Evolutionary conservation across 2,113 vertebrate species (phyloP).

Genomic region (Apteryx mantelli): DNA sequence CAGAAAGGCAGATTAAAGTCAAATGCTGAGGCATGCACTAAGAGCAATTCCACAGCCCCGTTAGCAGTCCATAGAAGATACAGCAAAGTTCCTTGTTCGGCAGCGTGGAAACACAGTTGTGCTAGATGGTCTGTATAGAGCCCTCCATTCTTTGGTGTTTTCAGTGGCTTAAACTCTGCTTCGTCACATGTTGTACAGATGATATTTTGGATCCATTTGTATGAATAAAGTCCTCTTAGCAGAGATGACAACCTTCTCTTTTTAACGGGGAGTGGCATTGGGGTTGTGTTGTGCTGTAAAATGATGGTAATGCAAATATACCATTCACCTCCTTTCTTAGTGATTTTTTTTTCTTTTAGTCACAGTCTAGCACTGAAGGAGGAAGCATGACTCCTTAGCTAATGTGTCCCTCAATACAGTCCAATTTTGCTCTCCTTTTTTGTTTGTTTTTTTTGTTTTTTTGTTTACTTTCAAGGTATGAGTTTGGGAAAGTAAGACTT

Average conservation of each 20-base stretch:
- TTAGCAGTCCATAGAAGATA: neutral
- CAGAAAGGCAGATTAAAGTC: neutral
- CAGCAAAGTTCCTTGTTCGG: neutral
- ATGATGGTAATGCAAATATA: neutral
- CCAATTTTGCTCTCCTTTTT: neutral
- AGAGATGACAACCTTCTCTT: neutral
- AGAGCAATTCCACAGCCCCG: neutral
- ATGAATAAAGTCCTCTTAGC: accelerated
- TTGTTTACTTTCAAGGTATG: neutral
- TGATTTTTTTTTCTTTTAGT: neutral
- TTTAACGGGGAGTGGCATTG: neutral
- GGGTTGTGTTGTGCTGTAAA: neutral
- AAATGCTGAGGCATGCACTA: neutral
- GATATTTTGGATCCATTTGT: neutral
- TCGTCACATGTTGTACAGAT: neutral
- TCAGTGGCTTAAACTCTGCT: neutral
- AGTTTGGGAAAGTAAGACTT: neutral
- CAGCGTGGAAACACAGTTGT: neutral
- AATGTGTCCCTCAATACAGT: neutral
- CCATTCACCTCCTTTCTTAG: neutral
- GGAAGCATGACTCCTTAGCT: neutral
- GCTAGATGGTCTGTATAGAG: neutral
- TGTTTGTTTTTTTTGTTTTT: too few species aligned
- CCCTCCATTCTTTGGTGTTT: neutral
- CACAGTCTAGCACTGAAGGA: neutral